Evolutionary conservation across 2,888 invertebrate species (phyloP).

Genomic region (Cryptocephalus primarius): DNA sequence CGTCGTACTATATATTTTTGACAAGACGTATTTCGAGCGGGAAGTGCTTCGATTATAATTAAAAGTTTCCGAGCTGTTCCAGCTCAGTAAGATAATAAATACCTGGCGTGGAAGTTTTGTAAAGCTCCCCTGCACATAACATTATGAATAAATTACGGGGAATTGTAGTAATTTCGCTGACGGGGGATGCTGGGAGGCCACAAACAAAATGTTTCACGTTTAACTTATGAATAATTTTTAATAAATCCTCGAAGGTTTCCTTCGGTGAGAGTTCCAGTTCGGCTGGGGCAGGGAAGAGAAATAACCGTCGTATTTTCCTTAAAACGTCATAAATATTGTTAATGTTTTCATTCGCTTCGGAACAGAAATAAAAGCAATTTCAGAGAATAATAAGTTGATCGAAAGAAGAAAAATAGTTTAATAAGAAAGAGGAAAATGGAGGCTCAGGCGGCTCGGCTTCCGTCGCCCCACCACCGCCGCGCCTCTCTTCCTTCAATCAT

Average conservation of each 20-base stretch:
- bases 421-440: slow-evolving; percentile 18
- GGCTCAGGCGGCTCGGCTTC: slow-evolving; percentile 7
- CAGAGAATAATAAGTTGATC: too few species aligned
- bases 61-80: slow-evolving; percentile 16
- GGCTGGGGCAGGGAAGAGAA: too few species aligned
- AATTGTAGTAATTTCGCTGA: slow-evolving; percentile 16
- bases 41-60: slow-evolving; percentile 18
- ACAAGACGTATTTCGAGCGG: slow-evolving; percentile 16
- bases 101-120: slow-evolving; percentile 10
- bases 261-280: too few species aligned
- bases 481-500: slow-evolving; percentile 35
- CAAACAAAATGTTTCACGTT: slow-evolving; percentile 3
- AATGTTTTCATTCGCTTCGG: background rate
- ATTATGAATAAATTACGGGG: slow-evolving; percentile 15
- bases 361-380: too few species aligned
- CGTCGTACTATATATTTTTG: slow-evolving; percentile 17
- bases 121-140: slow-evolving; percentile 10
- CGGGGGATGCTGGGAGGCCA: slow-evolving; percentile 9
- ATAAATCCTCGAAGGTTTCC: slow-evolving; percentile 1
- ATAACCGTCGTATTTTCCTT: too few species aligned
- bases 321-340: background rate
- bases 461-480: slow-evolving; percentile 13
- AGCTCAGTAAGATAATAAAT: slow-evolving; percentile 9
- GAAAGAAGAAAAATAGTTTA: slow-evolving; percentile 14
- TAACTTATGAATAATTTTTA: slow-evolving; percentile 1